Percentiles rank a stretch among this genome's conserved stretches.
Evolutionary conservation across 2,797 vertebrate species (phyloP).

Genomic region (Pangasius larnaudii): DNA sequence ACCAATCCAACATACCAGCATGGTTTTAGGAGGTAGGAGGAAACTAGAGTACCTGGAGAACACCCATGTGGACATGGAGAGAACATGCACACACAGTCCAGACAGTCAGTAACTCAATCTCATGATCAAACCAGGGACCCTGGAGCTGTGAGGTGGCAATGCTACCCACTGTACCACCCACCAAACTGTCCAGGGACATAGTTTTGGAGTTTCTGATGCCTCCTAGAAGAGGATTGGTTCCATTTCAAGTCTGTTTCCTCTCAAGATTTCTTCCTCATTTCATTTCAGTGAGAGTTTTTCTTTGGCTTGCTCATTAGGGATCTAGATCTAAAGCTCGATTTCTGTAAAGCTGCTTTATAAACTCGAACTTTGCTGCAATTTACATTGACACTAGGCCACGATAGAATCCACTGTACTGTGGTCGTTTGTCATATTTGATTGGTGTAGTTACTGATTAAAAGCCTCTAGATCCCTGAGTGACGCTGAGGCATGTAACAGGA

Average conservation of each 20-base stretch:
- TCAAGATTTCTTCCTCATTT: background rate
- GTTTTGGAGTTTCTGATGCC: background rate
- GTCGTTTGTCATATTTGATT: background rate
- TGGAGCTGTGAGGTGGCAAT: background rate
- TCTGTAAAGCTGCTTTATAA: background rate
- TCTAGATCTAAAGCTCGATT: background rate
- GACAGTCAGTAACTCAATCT: slow-evolving; percentile 2
- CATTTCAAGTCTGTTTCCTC: background rate
- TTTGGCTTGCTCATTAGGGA: background rate
- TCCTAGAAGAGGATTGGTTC: background rate
- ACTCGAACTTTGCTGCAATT: background rate
- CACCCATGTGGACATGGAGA: background rate
- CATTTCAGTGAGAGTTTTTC: background rate
- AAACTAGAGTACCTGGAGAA: background rate
- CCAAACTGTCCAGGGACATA: background rate
- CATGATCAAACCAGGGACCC: background rate
- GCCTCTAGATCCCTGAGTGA: background rate
- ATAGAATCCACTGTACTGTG: background rate
- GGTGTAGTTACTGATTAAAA: background rate
- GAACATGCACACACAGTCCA: background rate
- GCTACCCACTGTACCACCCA: background rate
- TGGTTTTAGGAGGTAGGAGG: background rate
- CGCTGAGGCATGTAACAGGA: background rate
- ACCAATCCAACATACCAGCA: background rate
- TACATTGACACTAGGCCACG: too few species aligned